Evolutionary conservation across 2,113 vertebrate species (phyloP).

Genomic region (Dicaeum eximium): DNA sequence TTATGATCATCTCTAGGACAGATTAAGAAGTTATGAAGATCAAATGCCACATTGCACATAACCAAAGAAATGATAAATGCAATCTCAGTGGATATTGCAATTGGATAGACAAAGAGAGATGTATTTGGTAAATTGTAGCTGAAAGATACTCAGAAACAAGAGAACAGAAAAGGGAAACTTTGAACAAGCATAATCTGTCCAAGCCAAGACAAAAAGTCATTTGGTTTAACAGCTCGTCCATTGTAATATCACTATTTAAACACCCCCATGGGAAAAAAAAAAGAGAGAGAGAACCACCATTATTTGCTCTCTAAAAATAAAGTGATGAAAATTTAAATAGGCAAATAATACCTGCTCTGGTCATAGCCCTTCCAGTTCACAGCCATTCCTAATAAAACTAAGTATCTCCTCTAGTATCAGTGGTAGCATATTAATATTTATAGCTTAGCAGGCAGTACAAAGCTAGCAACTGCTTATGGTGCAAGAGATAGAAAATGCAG

Average conservation of each 20-base stretch:
- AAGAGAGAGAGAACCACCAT: not conserved
- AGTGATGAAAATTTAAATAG: not conserved
- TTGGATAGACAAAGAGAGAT: not conserved
- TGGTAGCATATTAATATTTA: conserved; percentile 46
- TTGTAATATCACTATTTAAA: not conserved
- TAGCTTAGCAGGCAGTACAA: conserved; percentile 14
- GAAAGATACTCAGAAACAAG: not conserved
- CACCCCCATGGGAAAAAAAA: not conserved
- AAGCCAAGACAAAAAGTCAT: not conserved
- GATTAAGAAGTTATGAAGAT: not conserved
- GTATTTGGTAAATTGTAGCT: not conserved
- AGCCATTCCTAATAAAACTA: not conserved
- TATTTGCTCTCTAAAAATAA: conserved; percentile 43
- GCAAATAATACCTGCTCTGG: not conserved
- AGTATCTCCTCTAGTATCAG: not conserved
- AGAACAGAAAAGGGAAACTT: not conserved
- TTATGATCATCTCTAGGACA: not conserved
- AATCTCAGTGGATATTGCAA: not conserved
- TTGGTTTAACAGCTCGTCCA: not conserved
- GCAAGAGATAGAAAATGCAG: conserved; percentile 5
- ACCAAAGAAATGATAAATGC: not conserved
- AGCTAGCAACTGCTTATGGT: conserved; percentile 20
- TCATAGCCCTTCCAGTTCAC: not conserved
- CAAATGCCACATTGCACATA: not conserved
- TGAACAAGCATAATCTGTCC: not conserved